A percentile compares a stretch with the other conserved stretches of the same genome.
Evolutionary conservation across 2,113 vertebrate species (phyloP).

Genomic region (Tyto alba): DNA sequence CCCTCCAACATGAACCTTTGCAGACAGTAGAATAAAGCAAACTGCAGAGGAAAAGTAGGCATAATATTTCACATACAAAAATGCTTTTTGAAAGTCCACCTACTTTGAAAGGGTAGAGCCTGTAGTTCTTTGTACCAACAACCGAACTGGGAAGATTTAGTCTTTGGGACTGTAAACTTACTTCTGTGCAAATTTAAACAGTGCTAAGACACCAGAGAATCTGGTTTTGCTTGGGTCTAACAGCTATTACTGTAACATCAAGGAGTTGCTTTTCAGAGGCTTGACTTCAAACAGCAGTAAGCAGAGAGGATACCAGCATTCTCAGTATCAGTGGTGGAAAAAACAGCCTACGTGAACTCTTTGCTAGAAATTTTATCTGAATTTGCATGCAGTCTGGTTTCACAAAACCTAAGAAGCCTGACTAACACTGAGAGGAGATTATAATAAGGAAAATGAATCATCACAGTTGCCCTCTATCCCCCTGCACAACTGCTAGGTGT

Average conservation of each 20-base stretch:
- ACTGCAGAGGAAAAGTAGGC: not conserved
- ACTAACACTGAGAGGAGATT: not conserved
- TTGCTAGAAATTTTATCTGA: not conserved
- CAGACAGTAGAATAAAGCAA: not conserved
- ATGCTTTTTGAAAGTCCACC: not conserved
- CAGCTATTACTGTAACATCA: not conserved
- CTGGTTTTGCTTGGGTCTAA: not conserved
- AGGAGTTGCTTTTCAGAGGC: not conserved
- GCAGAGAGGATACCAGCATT: not conserved
- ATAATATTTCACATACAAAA: not conserved
- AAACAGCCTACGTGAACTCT: not conserved
- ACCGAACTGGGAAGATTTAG: not conserved
- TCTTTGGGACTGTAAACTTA: not conserved
- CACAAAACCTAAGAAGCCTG: not conserved
- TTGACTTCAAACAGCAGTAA: not conserved
- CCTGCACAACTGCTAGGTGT: not conserved
- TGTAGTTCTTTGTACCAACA: not conserved
- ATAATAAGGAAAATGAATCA: not conserved
- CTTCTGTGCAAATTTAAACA: not conserved
- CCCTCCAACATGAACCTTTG: not conserved
- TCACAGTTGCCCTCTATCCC: not conserved
- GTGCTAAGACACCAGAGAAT: not conserved
- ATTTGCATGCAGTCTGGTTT: slow-evolving; percentile 11
- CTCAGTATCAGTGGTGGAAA: not conserved
- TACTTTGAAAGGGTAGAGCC: not conserved